These are phyloP conservation scores for Tetragonula clypearis DNA, from an alignment of 1,140 invertebrate genomes.

Conservation along the genomic window DNA sequence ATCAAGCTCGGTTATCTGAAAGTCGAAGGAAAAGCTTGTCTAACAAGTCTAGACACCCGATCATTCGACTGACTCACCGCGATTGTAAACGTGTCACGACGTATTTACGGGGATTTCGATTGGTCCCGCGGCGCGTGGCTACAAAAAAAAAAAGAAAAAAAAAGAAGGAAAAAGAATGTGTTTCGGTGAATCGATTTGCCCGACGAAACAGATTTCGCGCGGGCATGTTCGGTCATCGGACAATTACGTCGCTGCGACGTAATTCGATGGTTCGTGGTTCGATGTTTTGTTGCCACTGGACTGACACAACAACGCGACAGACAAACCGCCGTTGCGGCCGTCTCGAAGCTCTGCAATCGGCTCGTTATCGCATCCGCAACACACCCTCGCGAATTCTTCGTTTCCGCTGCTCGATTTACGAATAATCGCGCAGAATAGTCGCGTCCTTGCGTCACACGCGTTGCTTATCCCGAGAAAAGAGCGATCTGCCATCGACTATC, in stretches of 20 bases:
- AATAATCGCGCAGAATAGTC: background rate
- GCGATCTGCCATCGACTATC: background rate
- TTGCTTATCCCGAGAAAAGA: background rate
- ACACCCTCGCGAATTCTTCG: constrained; percentile 56
- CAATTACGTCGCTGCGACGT: constrained; percentile 11
- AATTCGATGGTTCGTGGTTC: constrained; percentile 6
- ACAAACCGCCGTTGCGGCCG: constrained; percentile 50
- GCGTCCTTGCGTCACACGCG: constrained; percentile 30
- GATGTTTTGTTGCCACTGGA: constrained; percentile 46
- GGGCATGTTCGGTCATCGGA: constrained; percentile 2
- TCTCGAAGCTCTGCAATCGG: constrained; percentile 32
- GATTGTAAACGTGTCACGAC: background rate
- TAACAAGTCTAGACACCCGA: background rate
- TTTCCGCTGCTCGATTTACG: constrained; percentile 49
- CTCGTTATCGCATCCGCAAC: constrained; percentile 62
- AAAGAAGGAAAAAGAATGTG: constrained; percentile 5
- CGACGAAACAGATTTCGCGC: constrained; percentile 43
- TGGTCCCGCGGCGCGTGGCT: background rate
- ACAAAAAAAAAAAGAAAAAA: too few relatives aligned
- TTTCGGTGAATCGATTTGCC: constrained; percentile 16
- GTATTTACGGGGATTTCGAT: background rate
- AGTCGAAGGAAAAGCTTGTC: background rate
- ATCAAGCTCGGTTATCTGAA: background rate
- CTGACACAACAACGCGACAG: constrained; percentile 42
- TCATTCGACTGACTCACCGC: background rate